Percentiles rank a stretch among this genome's conserved stretches.
phyloP scores from a whole-genome alignment of 2,113 vertebrate genomes.

The Macquaria australasica region DNA sequence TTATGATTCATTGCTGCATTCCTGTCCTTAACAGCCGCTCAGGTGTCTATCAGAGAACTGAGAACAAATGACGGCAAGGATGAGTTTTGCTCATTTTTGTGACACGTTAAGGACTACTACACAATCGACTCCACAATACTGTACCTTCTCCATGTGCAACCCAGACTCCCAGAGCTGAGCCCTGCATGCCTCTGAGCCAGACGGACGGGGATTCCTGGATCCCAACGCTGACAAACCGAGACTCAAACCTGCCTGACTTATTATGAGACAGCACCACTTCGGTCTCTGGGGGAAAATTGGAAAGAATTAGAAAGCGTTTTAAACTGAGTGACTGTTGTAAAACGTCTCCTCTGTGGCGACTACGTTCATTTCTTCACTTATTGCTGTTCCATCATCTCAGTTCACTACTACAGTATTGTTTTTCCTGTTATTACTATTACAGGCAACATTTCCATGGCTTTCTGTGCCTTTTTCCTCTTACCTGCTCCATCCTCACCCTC shows the following conservation, averaged over 20 bases:
- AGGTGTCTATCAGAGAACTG: not conserved
- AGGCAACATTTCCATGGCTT: not conserved
- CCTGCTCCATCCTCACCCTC: conserved; percentile 57
- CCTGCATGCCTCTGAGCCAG: conserved; percentile 92
- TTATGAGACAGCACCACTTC: conserved; percentile 89
- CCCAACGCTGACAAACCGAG: conserved; percentile 88
- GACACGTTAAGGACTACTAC: not conserved
- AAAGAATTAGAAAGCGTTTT: not conserved
- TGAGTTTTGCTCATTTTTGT: no score
- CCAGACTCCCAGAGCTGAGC: conserved; percentile 91
- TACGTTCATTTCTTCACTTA: not conserved
- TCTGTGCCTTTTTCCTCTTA: not conserved
- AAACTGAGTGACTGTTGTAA: not conserved
- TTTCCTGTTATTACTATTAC: not conserved
- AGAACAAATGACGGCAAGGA: not conserved
- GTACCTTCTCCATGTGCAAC: conserved; percentile 94
- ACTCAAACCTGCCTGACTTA: conserved; percentile 91
- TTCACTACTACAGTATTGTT: not conserved
- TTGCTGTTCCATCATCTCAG: not conserved
- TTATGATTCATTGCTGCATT: not conserved
- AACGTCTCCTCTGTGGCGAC: not conserved
- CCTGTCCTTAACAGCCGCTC: not conserved
- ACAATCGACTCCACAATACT: not conserved
- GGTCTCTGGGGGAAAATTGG: conserved; percentile 38
- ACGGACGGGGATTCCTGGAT: conserved; percentile 87